A percentile compares a stretch with the other conserved stretches of the same genome.
Conservation (phyloP, 2,113 vertebrate genomes). For the Lepus timidus region DNA sequence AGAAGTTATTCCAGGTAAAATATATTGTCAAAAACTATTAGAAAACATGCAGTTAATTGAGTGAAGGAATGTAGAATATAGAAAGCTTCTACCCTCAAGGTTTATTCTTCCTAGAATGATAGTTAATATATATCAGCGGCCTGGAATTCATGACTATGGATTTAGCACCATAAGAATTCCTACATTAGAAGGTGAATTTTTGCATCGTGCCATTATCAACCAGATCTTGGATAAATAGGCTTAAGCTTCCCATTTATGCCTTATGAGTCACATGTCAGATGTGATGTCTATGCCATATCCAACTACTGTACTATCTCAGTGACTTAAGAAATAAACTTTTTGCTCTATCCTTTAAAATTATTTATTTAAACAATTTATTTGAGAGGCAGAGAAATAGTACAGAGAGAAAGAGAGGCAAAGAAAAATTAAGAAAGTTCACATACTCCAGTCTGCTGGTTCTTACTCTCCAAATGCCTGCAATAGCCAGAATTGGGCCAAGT, state of each 20-base stretch:
- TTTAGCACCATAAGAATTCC: background rate
- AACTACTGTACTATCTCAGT: background rate
- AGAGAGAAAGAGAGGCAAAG: no score
- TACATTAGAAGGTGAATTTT: background rate
- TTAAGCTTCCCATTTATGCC: background rate
- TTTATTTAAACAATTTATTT: no score
- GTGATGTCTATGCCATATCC: background rate
- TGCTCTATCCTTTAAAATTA: no score
- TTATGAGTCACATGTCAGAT: background rate
- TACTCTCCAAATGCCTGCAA: no score
- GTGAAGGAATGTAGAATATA: background rate
- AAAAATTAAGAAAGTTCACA: no score
- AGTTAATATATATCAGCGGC: background rate
- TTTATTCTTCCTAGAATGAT: background rate
- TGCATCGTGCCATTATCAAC: background rate
- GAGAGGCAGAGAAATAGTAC: no score
- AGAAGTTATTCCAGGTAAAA: constrained; percentile 2
- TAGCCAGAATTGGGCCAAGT: no score
- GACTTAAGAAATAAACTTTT: background rate
- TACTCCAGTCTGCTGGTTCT: no score
- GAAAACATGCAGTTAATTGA: background rate
- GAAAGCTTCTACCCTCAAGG: background rate
- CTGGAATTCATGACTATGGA: background rate
- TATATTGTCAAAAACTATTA: constrained; percentile 27
- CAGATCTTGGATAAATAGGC: background rate